phyloP scores from a whole-genome alignment of 2,113 vertebrate genomes.

The Piaya cayana region DNA sequence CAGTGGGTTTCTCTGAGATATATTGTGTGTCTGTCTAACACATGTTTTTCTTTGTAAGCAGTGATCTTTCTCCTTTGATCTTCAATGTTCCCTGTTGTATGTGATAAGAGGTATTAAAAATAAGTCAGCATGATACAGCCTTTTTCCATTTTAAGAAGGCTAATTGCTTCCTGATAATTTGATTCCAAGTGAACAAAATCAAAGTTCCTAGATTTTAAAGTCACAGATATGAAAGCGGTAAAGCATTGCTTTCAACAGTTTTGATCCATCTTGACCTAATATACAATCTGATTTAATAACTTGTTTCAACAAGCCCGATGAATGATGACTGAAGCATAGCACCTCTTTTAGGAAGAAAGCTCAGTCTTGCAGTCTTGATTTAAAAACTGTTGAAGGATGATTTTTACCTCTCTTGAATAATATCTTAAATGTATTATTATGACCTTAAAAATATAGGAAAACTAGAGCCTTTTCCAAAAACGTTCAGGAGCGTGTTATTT shows the following conservation, averaged over 20 bases:
- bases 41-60: not conserved
- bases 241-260: not conserved
- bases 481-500: not conserved
- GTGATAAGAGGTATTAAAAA: conserved; percentile 46
- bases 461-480: not conserved
- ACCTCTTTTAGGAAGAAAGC: not conserved
- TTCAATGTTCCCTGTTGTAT: not conserved
- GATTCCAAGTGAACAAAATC: conserved; percentile 7
- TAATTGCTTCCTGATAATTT: conserved; percentile 31
- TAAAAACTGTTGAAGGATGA: not conserved
- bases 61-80: not conserved
- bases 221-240: not conserved
- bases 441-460: not conserved
- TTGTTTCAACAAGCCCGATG: not conserved
- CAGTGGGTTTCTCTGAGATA: not conserved
- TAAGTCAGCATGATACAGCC: not conserved
- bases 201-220: not conserved
- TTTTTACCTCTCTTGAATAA: not conserved
- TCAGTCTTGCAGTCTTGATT: not conserved
- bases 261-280: not conserved
- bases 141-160: conserved; percentile 22
- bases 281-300: not conserved
- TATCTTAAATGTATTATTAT: not conserved
- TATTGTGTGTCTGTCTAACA: not conserved
- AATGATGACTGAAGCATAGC: not conserved